Conservation (phyloP, 2,888 invertebrate species). For the Epinotia brunnichana region DNA sequence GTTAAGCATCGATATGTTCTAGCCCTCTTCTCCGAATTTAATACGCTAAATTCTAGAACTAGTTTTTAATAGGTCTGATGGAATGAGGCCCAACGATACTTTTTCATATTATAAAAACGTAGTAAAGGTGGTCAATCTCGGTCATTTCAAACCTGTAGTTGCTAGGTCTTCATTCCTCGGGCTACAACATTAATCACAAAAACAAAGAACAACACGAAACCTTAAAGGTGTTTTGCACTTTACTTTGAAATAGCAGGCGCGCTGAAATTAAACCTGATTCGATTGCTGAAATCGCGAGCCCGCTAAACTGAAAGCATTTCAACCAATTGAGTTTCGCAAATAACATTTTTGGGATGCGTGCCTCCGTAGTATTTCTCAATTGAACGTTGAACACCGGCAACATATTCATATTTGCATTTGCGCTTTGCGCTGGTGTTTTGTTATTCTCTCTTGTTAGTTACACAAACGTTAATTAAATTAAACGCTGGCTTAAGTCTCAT, state of each 20-base stretch:
- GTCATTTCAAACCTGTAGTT: too few species aligned
- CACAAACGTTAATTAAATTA: not conserved
- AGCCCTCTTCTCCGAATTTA: too few species aligned
- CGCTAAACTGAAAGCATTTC: constrained; percentile 7
- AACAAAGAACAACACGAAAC: not conserved
- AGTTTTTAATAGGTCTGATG: too few species aligned
- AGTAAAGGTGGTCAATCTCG: too few species aligned
- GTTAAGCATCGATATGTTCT: too few species aligned
- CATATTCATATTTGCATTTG: not conserved
- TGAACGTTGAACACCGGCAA: not conserved
- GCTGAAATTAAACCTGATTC: constrained; percentile 2
- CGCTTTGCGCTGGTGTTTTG: not conserved
- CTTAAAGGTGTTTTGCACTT: not conserved
- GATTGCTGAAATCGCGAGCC: constrained; percentile 3
- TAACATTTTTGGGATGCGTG: constrained; percentile 19
- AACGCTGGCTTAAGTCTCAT: too few species aligned
- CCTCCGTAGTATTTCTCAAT: not conserved
- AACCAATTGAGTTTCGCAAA: constrained; percentile 18
- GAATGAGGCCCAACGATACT: too few species aligned
- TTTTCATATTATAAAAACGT: too few species aligned
- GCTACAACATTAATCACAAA: not conserved
- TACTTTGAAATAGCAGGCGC: not conserved
- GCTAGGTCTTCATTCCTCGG: too few species aligned
- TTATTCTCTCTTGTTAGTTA: not conserved
- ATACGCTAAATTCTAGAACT: too few species aligned